phyloP scores from a whole-genome alignment of 1,140 invertebrate species.

The Cylas formicarius region DNA sequence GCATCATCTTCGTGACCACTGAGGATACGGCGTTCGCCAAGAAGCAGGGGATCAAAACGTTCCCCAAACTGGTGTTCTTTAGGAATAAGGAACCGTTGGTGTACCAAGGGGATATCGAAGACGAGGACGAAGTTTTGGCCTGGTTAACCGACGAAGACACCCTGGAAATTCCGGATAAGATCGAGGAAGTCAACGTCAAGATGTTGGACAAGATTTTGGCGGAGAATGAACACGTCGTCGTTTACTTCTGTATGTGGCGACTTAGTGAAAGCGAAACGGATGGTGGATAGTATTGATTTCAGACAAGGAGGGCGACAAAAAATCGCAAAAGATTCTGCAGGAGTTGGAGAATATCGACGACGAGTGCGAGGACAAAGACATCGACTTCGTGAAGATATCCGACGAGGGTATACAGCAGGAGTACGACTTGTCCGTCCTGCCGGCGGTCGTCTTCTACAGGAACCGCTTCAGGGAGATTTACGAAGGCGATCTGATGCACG shows the following conservation, averaged over 20 bases:
- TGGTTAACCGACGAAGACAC: slow-evolving; percentile 91
- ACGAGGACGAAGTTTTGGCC: slow-evolving; percentile 82
- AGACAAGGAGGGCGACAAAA: slow-evolving; percentile 86
- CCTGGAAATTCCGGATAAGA: slow-evolving; percentile 83
- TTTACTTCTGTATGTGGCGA: slow-evolving; percentile 79
- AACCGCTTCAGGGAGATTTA: slow-evolving; percentile 81
- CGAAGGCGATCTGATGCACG: slow-evolving; percentile 79
- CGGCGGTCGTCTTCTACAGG: slow-evolving; percentile 82
- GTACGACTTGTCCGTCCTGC: slow-evolving; percentile 76
- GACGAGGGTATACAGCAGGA: slow-evolving; percentile 83
- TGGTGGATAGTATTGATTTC: slow-evolving; percentile 22
- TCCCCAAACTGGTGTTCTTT: slow-evolving; percentile 84
- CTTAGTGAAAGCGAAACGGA: neutral
- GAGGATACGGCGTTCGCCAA: slow-evolving; percentile 76
- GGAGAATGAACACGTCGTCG: slow-evolving; percentile 82
- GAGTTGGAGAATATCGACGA: slow-evolving; percentile 93
- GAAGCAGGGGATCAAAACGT: slow-evolving; percentile 75
- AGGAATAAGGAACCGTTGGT: slow-evolving; percentile 80
- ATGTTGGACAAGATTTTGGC: slow-evolving; percentile 88
- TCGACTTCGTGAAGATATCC: slow-evolving; percentile 89
- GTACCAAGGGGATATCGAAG: slow-evolving; percentile 67
- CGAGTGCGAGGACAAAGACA: slow-evolving; percentile 85
- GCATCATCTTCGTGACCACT: slow-evolving; percentile 89
- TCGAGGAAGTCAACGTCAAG: slow-evolving; percentile 85
- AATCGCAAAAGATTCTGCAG: slow-evolving; percentile 79